These are phyloP conservation scores for Odontamblyopus lacepedii DNA, from an alignment of 2,797 vertebrate species.

Conservation along the genomic window DNA sequence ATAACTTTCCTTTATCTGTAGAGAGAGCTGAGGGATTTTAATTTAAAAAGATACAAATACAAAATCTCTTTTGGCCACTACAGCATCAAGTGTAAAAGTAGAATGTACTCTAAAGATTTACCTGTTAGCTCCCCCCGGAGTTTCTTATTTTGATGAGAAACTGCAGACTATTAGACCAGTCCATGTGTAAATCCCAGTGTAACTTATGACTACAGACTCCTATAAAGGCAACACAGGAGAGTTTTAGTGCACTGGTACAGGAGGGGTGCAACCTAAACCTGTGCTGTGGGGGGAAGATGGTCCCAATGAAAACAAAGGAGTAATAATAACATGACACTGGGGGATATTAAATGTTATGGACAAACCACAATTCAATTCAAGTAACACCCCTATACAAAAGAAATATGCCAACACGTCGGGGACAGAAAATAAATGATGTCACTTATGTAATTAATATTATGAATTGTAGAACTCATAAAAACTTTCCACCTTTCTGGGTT, in stretches of 20 bases:
- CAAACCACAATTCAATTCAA: conserved; percentile 2
- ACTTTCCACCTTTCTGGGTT: not conserved
- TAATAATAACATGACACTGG: conserved; percentile 17
- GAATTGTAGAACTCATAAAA: not conserved
- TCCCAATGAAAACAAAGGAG: conserved; percentile 18
- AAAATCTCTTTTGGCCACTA: not conserved
- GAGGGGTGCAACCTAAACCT: conserved; percentile 15
- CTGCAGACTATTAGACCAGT: conserved; percentile 13
- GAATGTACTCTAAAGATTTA: conserved; percentile 39
- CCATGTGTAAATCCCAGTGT: conserved; percentile 10
- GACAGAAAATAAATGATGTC: not conserved
- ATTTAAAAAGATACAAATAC: not conserved
- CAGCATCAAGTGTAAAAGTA: conserved; percentile 43
- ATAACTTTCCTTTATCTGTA: too few species aligned
- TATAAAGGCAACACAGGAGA: not conserved
- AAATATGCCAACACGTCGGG: not conserved
- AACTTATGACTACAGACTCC: conserved; percentile 10
- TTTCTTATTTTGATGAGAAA: conserved; percentile 4
- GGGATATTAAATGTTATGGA: conserved; percentile 11
- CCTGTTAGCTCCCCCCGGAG: conserved; percentile 13
- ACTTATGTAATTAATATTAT: not conserved
- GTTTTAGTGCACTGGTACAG: not conserved
- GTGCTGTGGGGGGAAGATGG: conserved; percentile 2
- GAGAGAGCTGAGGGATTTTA: not conserved
- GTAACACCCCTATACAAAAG: conserved; percentile 1